Base-by-base conservation (phyloP, 2,888 invertebrate genomes). In the Drosophila mettleri region DNA sequence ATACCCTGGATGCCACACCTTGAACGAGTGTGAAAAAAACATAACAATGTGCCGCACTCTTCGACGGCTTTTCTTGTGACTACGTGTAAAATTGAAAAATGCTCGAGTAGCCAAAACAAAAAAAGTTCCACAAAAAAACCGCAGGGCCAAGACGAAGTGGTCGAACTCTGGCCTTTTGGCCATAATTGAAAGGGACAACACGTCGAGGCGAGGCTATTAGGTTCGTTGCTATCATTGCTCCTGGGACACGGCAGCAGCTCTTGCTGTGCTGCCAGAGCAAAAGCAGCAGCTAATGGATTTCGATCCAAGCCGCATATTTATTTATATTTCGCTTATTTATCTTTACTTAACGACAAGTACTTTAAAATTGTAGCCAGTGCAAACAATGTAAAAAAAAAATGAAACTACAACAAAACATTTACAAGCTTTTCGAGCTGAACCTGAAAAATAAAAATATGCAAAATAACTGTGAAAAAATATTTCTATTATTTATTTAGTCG, bases 121-220 rank as follows among this genome's bases (percentile, higher is more conserved):
- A 12, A 51, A 22, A n/a, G 9, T 39, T 16, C 5, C 24, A 24
- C 43, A 43, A 27, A 27, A 27, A 18, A 38, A 18, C 80, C 86
- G 80, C 76, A 83, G 73, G 12, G 36, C 60, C 49, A 73, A 69
- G 69, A 60, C 53, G 62, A 62, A 62, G 63, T 63, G 57, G 62
- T 39, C 33, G 43, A 22, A 38, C 51, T 52, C 22, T 59, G 43
- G 39, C 46, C 61, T 60, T 59, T 59, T 48, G 48, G 69, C 67
- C 73, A 88, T 87, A 89, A 87, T 88, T 89, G 89, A 86, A 86
- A 86, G 80, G 87, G 89, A 87, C 87, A 89, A 86, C 86, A 89
- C 84, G 88, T 88, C 86, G 82, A 82, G 59, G 66, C 74, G 70
- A 70, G 72, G 85, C 88, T 88, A 87, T 86, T 88, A 83, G 88